Evolutionary conservation across 2,888 invertebrate genomes (phyloP), one percentile per base, ranked within the genome.

Genomic region (Patella depressa): DNA sequence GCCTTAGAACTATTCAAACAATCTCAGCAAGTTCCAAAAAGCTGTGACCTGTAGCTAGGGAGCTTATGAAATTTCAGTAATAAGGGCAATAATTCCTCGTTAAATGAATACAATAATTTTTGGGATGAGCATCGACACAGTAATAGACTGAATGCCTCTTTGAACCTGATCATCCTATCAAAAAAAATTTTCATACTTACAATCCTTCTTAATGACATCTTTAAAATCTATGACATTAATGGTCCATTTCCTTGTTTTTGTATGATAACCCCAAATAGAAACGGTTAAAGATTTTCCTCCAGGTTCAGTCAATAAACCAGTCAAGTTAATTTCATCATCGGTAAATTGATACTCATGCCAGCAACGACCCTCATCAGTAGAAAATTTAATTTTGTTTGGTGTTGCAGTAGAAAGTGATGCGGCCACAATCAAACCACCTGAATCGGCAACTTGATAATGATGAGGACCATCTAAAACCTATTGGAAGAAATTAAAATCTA

Each of bases 281-380:
- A 91, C 86, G 0, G 86, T 86, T 82, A 89, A 85, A 65, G 89
- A 89, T 75, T 87, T 87, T 76, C 90, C 89, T 24, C 89, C 90
- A 2, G 91, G 91, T 79, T 91, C 90, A 1, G 90, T 90, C 59
- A 91, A 79, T 45, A 91, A 83, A 2, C 90, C 89, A 74, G 86
- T 85, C 59, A 86, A 82, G 77, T 78, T 81, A 53, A 87, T 82
- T 5, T 82, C 72, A 71, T 90, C 86, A 15, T 84, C 76, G 0
- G 91, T 90, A 81, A 88, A 91, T 53, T 85, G 80, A 81, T 90
- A 89, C 45, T 85, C 85, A 78, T 90, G 89, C 91, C 91, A 91
- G 80, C 91, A 91, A 53, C 85, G 82, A 1, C 91, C 91, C 73
- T 89, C 89, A 77, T 91, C 91, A 12, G 89, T 88, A 19, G 90